Percentiles rank a stretch among this genome's conserved stretches.
phyloP scores from a whole-genome alignment of 2,888 invertebrate genomes.

The Lepidochitona cinerea region DNA sequence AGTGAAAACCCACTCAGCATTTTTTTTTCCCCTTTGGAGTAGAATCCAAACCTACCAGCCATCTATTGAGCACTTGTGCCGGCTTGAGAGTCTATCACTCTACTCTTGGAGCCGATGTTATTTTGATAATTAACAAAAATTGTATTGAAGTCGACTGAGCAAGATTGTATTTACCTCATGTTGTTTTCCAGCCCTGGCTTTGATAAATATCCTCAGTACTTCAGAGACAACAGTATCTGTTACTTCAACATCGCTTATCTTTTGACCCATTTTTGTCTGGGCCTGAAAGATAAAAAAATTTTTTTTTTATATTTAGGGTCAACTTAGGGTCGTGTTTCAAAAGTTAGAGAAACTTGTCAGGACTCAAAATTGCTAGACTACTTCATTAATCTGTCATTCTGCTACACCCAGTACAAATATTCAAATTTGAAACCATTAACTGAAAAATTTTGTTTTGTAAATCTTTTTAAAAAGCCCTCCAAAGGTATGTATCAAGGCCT shows the following conservation, averaged over 20 bases:
- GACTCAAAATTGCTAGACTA: no score
- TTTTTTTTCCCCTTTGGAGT: not conserved
- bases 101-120: no score
- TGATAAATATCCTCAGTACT: constrained; percentile 90
- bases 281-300: constrained; percentile 74
- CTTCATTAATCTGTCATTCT: no score
- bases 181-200: constrained; percentile 79
- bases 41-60: not conserved
- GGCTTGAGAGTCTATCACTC: no score
- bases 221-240: constrained; percentile 93
- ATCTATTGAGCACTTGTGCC: not conserved
- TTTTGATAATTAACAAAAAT: not conserved
- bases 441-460: no score
- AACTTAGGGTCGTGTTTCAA: no score
- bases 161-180: constrained; percentile 49
- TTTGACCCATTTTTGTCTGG: constrained; percentile 91
- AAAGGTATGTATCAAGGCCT: no score
- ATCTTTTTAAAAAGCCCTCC: no score
- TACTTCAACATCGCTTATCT: constrained; percentile 85
- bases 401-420: no score
- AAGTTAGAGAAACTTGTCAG: no score
- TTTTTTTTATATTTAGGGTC: no score
- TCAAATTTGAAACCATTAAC: no score
- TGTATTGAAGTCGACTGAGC: not conserved
- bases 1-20: not conserved